Evolutionary conservation across 2,888 invertebrate genomes (phyloP), one percentile per base, ranked within the genome.

Genomic region (Heliconius aoede): DNA sequence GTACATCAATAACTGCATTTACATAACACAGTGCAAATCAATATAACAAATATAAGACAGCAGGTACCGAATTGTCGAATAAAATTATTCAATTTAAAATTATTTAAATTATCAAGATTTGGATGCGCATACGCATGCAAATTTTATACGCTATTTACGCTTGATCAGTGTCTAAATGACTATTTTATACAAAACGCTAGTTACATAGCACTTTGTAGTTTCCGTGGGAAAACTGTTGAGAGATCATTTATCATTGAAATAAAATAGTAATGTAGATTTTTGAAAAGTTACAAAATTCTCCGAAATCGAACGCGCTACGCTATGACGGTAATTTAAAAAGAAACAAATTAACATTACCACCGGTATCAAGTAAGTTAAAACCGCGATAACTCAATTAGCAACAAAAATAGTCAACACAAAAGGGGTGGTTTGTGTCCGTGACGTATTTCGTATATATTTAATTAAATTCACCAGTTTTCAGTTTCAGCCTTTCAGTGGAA

Each of bases 111-210:
- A 85, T 83, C 82, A 26, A 26, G 85, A 86, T 85, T 85, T 68
- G 36, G 68, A 65, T 67, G 62, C 55, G 73, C 86, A 86, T 88
- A 85, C 83, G 85, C 83, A 93, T 93, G 92, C 90, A 91, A 92
- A 92, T 91, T 86, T 83, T 84, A 85, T 84, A 83, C 85, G 82
- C 86, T 88, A 89, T 91, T 92, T 91, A 87, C 86, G 80, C 86
- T 86, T 88, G 89, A 90, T 90, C 89, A 88, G 87, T 83, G 87
- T 86, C 85, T 86, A 91, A 93, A 94, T 90, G 92, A 87, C 88
- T 84, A 87, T 86, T 92, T 93, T 93, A 93, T 93, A 89, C 93
- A 88, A 89, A 89, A 89, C 88, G 87, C 86, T 87, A 85, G 84
- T 83, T 84, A 84, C 82, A 82, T 83, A 80, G 82, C 80, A 78